Conservation (phyloP, 2,888 invertebrate species). For the Patella pellucida region DNA sequence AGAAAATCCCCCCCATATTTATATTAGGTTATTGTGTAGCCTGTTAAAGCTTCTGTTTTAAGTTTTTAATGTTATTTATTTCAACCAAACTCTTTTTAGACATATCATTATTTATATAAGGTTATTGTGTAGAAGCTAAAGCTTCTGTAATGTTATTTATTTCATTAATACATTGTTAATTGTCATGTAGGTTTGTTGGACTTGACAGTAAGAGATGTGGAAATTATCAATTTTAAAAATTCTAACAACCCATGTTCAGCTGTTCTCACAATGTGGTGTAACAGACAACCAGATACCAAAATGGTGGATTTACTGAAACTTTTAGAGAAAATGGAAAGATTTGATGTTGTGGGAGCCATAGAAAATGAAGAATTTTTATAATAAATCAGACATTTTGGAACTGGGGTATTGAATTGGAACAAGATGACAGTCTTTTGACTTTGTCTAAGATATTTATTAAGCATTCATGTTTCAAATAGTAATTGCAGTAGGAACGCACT, state of each 20-base stretch:
- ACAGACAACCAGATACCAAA: slow-evolving; percentile 27
- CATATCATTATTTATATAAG: too few species aligned
- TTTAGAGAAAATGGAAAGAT: slow-evolving; percentile 34
- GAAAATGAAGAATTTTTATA: slow-evolving; percentile 21
- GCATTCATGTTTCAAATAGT: too few species aligned
- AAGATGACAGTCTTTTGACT: too few species aligned
- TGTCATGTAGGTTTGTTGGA: slow-evolving; percentile 35
- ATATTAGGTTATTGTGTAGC: too few species aligned
- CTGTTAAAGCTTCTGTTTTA: too few species aligned
- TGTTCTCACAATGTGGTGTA: slow-evolving; percentile 39
- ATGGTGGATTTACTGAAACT: slow-evolving; percentile 25
- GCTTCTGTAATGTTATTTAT: not conserved
- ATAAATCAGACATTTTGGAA: too few species aligned
- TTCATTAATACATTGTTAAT: not conserved
- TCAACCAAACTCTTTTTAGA: too few species aligned
- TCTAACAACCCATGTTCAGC: slow-evolving; percentile 42
- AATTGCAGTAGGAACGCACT: too few species aligned
- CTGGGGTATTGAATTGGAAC: too few species aligned
- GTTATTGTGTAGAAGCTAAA: too few species aligned
- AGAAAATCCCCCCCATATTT: too few species aligned
- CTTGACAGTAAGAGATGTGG: slow-evolving; percentile 31
- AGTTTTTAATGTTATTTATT: not conserved
- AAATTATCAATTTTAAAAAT: slow-evolving; percentile 31
- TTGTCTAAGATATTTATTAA: too few species aligned
- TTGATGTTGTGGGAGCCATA: slow-evolving; percentile 35